A percentile compares a stretch with the other conserved stretches of the same genome.
Evolutionary conservation across 2,797 vertebrate species (phyloP).

Genomic region (Luscinia megarhynchos): DNA sequence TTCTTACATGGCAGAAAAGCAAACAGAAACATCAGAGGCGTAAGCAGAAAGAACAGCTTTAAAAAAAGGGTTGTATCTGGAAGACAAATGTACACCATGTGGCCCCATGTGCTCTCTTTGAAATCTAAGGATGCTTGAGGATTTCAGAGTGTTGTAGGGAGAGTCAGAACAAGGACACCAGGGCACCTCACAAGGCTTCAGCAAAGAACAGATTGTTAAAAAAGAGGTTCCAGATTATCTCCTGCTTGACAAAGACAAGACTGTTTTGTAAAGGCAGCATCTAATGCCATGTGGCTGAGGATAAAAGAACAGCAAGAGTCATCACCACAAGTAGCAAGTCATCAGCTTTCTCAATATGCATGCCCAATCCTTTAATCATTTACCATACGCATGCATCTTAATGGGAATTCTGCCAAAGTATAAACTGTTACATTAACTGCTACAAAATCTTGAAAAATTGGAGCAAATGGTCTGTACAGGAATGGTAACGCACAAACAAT

Average conservation of each 20-base stretch:
- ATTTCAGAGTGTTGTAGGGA: not conserved
- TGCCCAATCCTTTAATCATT: not conserved
- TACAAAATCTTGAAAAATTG: slow-evolving; percentile 19
- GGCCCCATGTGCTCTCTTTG: not conserved
- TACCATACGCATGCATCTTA: not conserved
- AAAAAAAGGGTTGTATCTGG: not conserved
- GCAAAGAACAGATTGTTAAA: not conserved
- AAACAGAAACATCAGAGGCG: not conserved
- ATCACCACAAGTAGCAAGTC: not conserved
- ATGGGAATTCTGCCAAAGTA: not conserved
- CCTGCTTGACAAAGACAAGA: not conserved
- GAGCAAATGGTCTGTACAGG: not conserved
- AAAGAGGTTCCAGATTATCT: not conserved
- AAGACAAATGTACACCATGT: not conserved
- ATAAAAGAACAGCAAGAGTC: not conserved
- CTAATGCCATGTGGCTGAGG: not conserved
- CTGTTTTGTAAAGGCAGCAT: not conserved
- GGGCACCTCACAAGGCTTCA: not conserved
- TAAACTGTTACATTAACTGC: not conserved
- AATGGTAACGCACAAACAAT: not conserved
- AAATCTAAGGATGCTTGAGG: not conserved
- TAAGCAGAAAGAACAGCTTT: not conserved
- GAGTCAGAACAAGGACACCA: not conserved
- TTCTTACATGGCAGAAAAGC: not conserved
- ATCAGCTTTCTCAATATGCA: not conserved